These are phyloP conservation scores for Nyctibius bracteatus DNA, from an alignment of 2,113 vertebrate species.

Conservation along the genomic window DNA sequence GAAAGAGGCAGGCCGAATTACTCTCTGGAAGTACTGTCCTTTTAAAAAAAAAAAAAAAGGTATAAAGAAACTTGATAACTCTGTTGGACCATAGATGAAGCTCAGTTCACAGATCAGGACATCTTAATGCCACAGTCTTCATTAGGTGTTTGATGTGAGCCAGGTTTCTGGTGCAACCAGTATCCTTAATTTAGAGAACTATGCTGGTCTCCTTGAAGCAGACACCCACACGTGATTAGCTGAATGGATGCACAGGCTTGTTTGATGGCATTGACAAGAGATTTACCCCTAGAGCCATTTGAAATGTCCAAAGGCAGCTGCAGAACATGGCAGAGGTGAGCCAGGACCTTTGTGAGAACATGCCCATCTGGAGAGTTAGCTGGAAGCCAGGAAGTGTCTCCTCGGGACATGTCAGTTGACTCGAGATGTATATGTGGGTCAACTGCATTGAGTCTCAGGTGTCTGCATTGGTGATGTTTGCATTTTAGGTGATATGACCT, in stretches of 20 bases:
- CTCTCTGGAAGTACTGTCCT: not conserved
- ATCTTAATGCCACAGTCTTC: not conserved
- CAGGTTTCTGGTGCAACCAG: not conserved
- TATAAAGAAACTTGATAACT: not conserved
- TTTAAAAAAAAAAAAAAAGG: not conserved
- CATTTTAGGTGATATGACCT: not conserved
- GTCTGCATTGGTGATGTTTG: not conserved
- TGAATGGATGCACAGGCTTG: not conserved
- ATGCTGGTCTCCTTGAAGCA: not conserved
- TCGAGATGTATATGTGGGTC: not conserved
- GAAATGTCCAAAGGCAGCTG: not conserved
- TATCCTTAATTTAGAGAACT: not conserved
- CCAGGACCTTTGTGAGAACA: not conserved
- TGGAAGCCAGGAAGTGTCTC: not conserved
- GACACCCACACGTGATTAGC: not conserved
- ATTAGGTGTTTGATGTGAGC: not conserved
- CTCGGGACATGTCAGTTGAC: no score
- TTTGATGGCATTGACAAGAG: not conserved
- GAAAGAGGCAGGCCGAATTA: not conserved
- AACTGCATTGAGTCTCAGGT: not conserved
- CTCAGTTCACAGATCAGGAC: not conserved
- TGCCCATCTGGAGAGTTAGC: rapidly evolving
- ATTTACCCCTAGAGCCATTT: not conserved
- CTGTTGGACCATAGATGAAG: not conserved
- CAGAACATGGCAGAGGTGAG: not conserved